These are phyloP conservation scores for Eurytemora carolleeae DNA, from an alignment of 1,140 invertebrate species.

Conservation along the genomic window DNA sequence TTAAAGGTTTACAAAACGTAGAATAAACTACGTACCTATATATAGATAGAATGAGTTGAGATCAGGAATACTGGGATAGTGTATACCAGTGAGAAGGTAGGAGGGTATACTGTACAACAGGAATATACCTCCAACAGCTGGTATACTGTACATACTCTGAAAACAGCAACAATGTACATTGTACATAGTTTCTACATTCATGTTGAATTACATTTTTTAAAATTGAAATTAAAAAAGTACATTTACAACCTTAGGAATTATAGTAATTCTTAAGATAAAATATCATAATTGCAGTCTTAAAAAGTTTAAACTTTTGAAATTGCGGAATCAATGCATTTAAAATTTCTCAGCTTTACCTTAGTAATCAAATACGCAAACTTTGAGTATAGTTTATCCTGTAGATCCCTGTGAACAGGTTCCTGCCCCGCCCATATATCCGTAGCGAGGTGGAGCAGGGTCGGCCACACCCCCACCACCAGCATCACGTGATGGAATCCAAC, in stretches of 20 bases:
- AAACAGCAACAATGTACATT: background rate
- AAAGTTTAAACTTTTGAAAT: no score
- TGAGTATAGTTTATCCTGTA: slow-evolving; percentile 53
- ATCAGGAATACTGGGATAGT: background rate
- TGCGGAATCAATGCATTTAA: no score
- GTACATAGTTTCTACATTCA: no score
- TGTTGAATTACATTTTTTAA: no score
- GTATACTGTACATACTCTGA: slow-evolving; percentile 8
- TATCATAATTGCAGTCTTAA: no score
- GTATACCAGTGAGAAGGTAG: background rate
- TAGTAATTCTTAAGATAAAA: no score
- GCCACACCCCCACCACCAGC: slow-evolving; percentile 52
- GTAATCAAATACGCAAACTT: slow-evolving; percentile 51
- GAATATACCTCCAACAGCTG: background rate
- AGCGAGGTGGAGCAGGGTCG: slow-evolving; percentile 44
- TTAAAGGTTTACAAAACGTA: no score
- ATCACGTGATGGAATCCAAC: slow-evolving; percentile 64
- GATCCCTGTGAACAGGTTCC: slow-evolving; percentile 48
- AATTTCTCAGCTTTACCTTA: no score
- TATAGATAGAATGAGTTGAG: background rate
- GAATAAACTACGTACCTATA: background rate
- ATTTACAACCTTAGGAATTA: no score
- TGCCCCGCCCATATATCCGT: slow-evolving; percentile 44
- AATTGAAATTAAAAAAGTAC: no score
- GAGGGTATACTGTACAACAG: background rate